Conservation (phyloP, 2,797 vertebrate species). For the Phalloptychus januarius region DNA sequence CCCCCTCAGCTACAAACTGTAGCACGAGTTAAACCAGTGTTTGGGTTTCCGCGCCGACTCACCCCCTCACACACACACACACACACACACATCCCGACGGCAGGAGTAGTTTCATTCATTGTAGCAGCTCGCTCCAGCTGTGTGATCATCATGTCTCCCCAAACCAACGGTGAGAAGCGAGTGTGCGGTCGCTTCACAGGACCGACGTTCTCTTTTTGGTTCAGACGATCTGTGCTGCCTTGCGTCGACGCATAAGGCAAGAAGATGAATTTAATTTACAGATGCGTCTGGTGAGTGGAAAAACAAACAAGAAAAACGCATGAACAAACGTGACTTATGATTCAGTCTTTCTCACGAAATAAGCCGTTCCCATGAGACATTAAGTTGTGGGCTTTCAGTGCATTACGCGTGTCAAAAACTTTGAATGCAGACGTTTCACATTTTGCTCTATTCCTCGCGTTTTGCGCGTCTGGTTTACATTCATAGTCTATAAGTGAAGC, state of each 20-base stretch:
- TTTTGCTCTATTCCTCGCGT: too few species aligned
- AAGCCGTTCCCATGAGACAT: too few species aligned
- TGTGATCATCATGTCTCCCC: constrained; percentile 31
- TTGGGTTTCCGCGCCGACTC: constrained; percentile 28
- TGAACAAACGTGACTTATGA: too few species aligned
- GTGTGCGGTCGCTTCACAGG: background rate
- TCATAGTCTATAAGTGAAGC: too few species aligned
- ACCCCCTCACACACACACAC: background rate
- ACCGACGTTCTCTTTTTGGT: background rate
- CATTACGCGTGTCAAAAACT: too few species aligned
- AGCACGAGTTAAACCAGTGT: constrained; percentile 21
- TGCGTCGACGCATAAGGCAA: background rate
- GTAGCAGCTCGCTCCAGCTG: constrained; percentile 31
- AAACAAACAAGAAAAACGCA: too few species aligned
- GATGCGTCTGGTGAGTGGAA: too few species aligned
- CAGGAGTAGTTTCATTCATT: constrained; percentile 29
- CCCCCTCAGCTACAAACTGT: constrained; percentile 7
- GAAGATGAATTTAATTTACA: constrained; percentile 7
- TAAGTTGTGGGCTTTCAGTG: too few species aligned
- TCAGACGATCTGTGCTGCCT: constrained; percentile 13
- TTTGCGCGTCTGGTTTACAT: too few species aligned
- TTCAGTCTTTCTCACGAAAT: too few species aligned
- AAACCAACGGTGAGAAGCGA: constrained; percentile 29
- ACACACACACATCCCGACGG: background rate
- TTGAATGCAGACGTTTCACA: too few species aligned